Evolutionary conservation across 2,797 vertebrate genomes (phyloP), one percentile per base, ranked within the genome.

Genomic region (Protosalanx chinensis): DNA sequence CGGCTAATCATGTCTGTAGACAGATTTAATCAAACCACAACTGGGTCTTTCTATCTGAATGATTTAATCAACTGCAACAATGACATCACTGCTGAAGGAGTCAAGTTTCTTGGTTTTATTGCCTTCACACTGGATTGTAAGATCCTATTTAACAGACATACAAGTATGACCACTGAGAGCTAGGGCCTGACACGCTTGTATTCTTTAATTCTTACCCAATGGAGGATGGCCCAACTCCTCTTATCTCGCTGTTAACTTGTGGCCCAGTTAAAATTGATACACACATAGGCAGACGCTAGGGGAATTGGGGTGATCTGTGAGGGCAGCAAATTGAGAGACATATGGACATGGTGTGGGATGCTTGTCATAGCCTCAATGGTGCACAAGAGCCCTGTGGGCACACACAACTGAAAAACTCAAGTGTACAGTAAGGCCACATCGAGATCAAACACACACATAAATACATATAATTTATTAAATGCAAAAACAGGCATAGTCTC

Each of bases 31-130:
- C 58, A 71, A 56, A 53, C 6, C 13, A 65, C 27, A 67, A 20
- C 41, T 29, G 64, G 7, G 20, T 15, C 4, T 5, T 13, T 16
- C n/a, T 46, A 16, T 32, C 35, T 13, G 35, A 15, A 60, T 74
- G 72, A 76, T 51, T 27, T 70, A 66, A 76, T 72, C 72, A 72
- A 29, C 10, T 49, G 53, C 68, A 68, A 27, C 12, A 60, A 65
- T 66, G 60, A 59, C 61, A 53, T 69, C 76, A 70, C 67, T 59
- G 29, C 3, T 46, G 20, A n/a, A 46, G 46, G 18, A 5, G 13
- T 15, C 68, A 29, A n/a, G 13, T 53, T 2, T 1, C 4, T 5
- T 27, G 20, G 12, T 4, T 1, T 16, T 37, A 37, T 18, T 10
- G 10, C 62, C 62, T n/a, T 15, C 23, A 5, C 23, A 15, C n/a